phyloP scores from a whole-genome alignment of 2,797 vertebrate species.

The Uromys caudimaculatus region DNA sequence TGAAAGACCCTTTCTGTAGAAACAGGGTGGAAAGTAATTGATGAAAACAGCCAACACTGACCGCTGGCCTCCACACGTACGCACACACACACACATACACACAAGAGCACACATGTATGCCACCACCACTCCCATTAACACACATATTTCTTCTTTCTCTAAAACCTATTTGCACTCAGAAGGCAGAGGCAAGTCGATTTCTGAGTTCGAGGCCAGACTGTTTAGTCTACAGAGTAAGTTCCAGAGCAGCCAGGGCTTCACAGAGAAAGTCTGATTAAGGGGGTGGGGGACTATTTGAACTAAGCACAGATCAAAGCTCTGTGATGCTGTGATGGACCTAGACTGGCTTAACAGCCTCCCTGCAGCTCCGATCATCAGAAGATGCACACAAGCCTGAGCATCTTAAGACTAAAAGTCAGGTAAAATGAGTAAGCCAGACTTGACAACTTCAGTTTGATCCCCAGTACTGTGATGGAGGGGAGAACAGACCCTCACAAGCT shows the following conservation, averaged over 20 bases:
- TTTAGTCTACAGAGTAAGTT: not conserved
- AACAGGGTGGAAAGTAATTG: not conserved
- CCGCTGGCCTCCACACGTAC: not conserved
- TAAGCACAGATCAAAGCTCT: conserved; percentile 21
- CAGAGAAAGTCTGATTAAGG: not conserved
- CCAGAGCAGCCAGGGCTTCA: not conserved
- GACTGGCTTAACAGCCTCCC: not conserved
- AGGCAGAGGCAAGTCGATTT: not conserved
- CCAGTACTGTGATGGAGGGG: not conserved
- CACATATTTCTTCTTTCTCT: not conserved
- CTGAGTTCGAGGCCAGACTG: not conserved
- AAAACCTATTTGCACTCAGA: not conserved
- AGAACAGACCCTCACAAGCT: not conserved
- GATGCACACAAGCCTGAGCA: not conserved
- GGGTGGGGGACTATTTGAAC: not conserved
- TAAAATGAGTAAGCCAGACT: not conserved
- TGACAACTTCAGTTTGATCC: not conserved
- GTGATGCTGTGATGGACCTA: rapidly evolving
- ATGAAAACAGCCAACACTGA: not conserved
- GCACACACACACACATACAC: not conserved
- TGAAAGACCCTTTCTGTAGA: not conserved
- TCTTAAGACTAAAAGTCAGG: not conserved
- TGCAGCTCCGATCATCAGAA: not conserved
- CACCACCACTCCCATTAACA: not conserved
- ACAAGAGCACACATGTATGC: not conserved